Evolutionary conservation across 1,140 invertebrate genomes (phyloP), one percentile per base, ranked within the genome.

Genomic region (Anadara kagoshimensis): DNA sequence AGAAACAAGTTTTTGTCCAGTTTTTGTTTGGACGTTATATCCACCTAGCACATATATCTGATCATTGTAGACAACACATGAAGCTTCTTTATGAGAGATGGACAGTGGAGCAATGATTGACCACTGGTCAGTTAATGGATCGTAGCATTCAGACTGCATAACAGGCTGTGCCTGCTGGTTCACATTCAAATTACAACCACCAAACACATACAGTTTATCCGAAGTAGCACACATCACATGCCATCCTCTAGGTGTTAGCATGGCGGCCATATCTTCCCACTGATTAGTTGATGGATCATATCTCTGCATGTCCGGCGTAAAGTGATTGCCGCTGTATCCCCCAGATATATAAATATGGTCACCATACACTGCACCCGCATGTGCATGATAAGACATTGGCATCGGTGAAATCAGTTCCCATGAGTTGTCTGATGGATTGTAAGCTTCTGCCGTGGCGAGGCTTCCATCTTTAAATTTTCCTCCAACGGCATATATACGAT

Each of bases 151-250:
- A 66, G 93, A 93, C 92, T 91, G 94, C 93, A 90, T 92, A 73
- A 84, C 91, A 67, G 93, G 92, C 69, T 94, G 89, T 29, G 92
- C 93, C 75, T 94, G 93, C 85, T 95, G 94, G 79, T 94, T 94
- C 65, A 85, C 85, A 76, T 90, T 89, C 29, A 90, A 78, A 73
- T 87, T 88, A 72, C 94, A 94, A 4, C 91, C 91, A 26, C 94
- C 94, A 69, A 94, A 93, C 20, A 95, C 93, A 85, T 93, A 94
- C 2, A 95, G 86, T 83, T 94, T 92, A 85, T 94, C 94, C 74
- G 93, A 91, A 0, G 84, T 82, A n/a, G 82, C 80, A 75, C 88
- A 89, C 88, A 90, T 89, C 5, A 88, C 88, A 69, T 90, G 88
- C 88, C 88, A 90, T 49, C 88, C 88, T n/a, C 88, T 77, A 26